Base-by-base conservation (phyloP, 2,888 invertebrate genomes). In the Euclidia mi region DNA sequence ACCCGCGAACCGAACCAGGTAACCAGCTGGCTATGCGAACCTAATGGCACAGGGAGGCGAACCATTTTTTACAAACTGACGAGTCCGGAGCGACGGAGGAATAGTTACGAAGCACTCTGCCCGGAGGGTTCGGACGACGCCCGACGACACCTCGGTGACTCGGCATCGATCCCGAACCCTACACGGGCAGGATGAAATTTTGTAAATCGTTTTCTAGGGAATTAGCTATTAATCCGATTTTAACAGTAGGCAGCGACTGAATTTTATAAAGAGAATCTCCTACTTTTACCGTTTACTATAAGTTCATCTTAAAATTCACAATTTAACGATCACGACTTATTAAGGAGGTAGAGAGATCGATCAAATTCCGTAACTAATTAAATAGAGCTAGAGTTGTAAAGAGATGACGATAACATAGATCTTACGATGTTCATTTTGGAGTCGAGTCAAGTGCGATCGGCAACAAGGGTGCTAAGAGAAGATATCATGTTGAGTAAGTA, bases 41-140 rank as follows among this genome's bases (percentile, higher is more conserved):
- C 82, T 80, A 87, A 89, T 92, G 94, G 93, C 93, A 92, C 90
- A 91, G 93, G 94, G 94, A 94, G 94, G 94, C 92, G 85, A 87
- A 76, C 69, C 67, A 77, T 74, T 81, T 82, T 81, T 76, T 80
- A 86, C 73, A 82, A 76, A 76, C 77, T 57, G 63, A 70, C 34
- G 45, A 56, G 65, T 65, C 73, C 67, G 66, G 61, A 66, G 56
- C 56, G 63, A 74, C 67, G 55, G 63, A 71, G 60, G 71, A 82
- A 79, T 78, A 79, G 78, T 84, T 81, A 86, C 78, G 81, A 87
- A 82, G 86, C 87, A 85, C 85, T 83, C 86, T 88, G 87, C 90
- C 89, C 88, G 87, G 82, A 67, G 75, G 65, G 71, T 76, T 83
- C 72, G 75, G 76, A 79, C 53, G 65, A 76, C 66, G 70, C 70